Percentiles rank a stretch among this genome's conserved stretches.
Conservation (phyloP, 1,140 invertebrate species). For the Semibalanus balanoides region DNA sequence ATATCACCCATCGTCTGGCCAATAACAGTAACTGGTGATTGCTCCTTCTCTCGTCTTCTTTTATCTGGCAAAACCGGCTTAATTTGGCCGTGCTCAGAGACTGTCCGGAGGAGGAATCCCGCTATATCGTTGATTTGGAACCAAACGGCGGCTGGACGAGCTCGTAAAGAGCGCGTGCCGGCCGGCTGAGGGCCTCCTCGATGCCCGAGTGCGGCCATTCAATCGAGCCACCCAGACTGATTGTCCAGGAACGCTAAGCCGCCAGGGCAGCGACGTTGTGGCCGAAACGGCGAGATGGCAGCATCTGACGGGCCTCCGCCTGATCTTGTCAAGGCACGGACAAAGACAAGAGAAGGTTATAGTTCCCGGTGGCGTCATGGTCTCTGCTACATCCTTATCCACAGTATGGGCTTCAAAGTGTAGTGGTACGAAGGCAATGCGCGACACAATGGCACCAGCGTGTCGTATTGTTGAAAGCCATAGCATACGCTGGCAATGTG, state of each 20-base stretch:
- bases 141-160: background rate
- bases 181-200: background rate
- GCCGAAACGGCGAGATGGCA: too few species aligned
- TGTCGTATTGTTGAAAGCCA: too few species aligned
- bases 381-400: too few species aligned
- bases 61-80: background rate
- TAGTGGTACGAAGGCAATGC: too few species aligned
- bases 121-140: background rate
- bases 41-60: background rate
- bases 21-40: conserved; percentile 1
- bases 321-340: too few species aligned
- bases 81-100: background rate
- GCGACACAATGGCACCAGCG: too few species aligned
- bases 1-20: background rate
- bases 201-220: background rate
- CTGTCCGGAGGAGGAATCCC: background rate
- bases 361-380: too few species aligned
- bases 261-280: too few species aligned
- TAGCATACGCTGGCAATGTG: too few species aligned
- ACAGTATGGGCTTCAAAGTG: too few species aligned
- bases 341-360: too few species aligned
- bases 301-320: too few species aligned
- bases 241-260: background rate
- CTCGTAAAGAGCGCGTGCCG: background rate
- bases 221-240: background rate